Evolutionary conservation across 2,888 invertebrate species (phyloP).

Genomic region (Mimas tiliae): DNA sequence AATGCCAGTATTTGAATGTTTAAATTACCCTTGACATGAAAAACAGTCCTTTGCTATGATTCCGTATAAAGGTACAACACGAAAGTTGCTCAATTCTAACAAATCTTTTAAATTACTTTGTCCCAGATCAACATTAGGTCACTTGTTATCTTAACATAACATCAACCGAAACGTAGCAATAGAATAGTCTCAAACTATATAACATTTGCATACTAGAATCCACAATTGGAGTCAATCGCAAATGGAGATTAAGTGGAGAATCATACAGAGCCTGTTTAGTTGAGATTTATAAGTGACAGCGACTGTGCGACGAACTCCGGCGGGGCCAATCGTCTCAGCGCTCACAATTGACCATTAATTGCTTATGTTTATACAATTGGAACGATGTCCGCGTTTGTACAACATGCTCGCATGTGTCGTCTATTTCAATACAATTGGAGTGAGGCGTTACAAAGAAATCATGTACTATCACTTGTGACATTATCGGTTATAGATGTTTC

Average conservation of each 20-base stretch:
- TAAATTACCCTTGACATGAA: neutral
- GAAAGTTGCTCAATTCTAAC: slow-evolving; percentile 1
- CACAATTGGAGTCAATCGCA: slow-evolving; percentile 34
- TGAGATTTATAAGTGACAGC: slow-evolving; percentile 75
- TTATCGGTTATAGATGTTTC: neutral
- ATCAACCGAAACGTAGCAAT: neutral
- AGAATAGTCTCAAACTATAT: neutral
- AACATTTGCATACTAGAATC: slow-evolving; percentile 31
- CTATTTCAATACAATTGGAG: slow-evolving; percentile 24
- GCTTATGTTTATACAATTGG: slow-evolving; percentile 73
- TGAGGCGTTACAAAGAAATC: slow-evolving; percentile 23
- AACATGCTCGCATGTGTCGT: slow-evolving; percentile 26
- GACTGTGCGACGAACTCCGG: slow-evolving; percentile 54
- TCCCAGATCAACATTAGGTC: neutral
- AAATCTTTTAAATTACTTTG: neutral
- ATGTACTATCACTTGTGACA: slow-evolving; percentile 22
- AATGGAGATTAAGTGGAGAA: slow-evolving; percentile 62
- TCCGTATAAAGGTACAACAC: neutral
- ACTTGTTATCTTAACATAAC: slow-evolving; percentile 1
- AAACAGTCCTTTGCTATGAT: neutral
- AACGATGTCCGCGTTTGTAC: slow-evolving; percentile 39
- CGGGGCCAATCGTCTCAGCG: slow-evolving; percentile 50
- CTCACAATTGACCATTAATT: slow-evolving; percentile 76
- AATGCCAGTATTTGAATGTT: neutral
- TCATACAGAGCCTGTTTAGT: slow-evolving; percentile 63